These are phyloP conservation scores for Saturnia pavonia DNA, from an alignment of 2,888 invertebrate genomes.

Conservation along the genomic window DNA sequence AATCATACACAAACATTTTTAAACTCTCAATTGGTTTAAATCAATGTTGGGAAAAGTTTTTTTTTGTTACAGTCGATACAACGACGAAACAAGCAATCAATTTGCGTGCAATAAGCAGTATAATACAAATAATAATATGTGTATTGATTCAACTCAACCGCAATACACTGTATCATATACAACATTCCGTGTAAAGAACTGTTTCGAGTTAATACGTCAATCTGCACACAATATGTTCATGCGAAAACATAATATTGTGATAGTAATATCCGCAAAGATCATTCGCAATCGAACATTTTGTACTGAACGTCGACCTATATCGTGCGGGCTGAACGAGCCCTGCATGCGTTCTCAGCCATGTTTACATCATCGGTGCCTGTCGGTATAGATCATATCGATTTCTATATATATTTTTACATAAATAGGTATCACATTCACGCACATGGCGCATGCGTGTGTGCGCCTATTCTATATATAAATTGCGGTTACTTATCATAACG, in stretches of 20 bases:
- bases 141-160: conserved; percentile 15
- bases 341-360: conserved; percentile 43
- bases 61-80: neutral
- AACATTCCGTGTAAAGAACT: conserved; percentile 17
- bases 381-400: conserved; percentile 61
- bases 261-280: conserved; percentile 19
- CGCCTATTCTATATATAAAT: conserved; percentile 68
- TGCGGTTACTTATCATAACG: conserved; percentile 52
- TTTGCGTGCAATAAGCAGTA: neutral
- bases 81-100: neutral
- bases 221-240: conserved; percentile 15
- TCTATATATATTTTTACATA: conserved; percentile 56
- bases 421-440: conserved; percentile 46
- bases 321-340: conserved; percentile 23
- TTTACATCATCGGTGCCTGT: conserved; percentile 56
- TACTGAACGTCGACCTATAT: conserved; percentile 21
- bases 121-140: neutral
- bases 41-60: neutral
- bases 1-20: neutral
- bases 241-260: conserved; percentile 10
- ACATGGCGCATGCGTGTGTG: conserved; percentile 59
- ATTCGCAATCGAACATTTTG: conserved; percentile 18
- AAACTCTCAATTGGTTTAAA: neutral
- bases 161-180: conserved; percentile 15
- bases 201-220: conserved; percentile 14